Conservation (phyloP, 2,113 vertebrate species). For the Brienomyrus longianalis region DNA sequence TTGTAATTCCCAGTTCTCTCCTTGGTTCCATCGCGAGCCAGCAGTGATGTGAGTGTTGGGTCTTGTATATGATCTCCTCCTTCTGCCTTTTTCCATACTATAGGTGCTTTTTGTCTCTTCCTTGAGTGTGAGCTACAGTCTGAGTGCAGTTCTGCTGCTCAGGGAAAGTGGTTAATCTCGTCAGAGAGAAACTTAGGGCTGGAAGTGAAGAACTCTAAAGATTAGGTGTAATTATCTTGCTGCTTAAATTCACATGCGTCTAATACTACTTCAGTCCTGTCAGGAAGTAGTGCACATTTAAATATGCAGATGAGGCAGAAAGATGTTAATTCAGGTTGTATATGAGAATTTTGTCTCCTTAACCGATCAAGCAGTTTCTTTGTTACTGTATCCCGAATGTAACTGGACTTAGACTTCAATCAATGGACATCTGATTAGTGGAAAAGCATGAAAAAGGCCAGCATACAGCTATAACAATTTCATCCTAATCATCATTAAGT, state of each 20-base stretch:
- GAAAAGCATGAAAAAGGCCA: not conserved
- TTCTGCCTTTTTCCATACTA: not conserved
- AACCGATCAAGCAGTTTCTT: not conserved
- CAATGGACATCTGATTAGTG: not conserved
- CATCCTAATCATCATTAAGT: not conserved
- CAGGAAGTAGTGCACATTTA: not conserved
- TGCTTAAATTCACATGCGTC: not conserved
- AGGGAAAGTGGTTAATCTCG: slow-evolving; percentile 42
- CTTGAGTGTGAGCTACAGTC: slow-evolving; percentile 32
- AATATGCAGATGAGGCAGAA: not conserved
- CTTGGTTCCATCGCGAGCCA: not conserved
- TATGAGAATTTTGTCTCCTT: not conserved
- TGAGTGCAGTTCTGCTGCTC: slow-evolving; percentile 40
- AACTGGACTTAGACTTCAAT: not conserved
- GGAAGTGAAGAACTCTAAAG: slow-evolving; percentile 37
- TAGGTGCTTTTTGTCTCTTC: not conserved
- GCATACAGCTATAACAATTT: not conserved
- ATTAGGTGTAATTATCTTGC: not conserved
- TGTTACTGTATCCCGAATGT: not conserved
- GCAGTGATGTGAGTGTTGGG: not conserved
- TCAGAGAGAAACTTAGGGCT: slow-evolving; percentile 37
- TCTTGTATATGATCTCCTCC: not conserved
- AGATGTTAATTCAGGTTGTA: not conserved
- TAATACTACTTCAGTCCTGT: not conserved
- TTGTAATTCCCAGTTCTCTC: not conserved